Percentiles rank a stretch among this genome's conserved stretches.
Conservation (phyloP, 2,888 invertebrate genomes). For the Panopea generosa region DNA sequence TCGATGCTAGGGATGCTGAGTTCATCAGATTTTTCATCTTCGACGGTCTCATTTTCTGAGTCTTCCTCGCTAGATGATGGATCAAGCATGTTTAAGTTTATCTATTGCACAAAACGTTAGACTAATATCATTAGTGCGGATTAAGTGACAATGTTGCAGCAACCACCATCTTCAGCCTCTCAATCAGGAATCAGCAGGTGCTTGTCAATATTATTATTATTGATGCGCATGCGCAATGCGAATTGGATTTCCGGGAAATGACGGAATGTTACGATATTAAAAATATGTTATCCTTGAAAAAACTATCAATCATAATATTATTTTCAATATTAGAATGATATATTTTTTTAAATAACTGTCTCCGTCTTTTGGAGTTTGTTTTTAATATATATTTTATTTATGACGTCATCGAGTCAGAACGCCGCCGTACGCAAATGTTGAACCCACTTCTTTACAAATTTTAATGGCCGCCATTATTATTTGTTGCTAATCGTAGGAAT, state of each 20-base stretch:
- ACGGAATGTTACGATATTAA: conserved; percentile 11
- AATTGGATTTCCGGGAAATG: conserved; percentile 22
- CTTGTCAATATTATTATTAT: conserved; percentile 59
- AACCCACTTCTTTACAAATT: conserved; percentile 70
- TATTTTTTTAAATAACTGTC: conserved; percentile 6
- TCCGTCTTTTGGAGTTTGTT: too few relatives aligned
- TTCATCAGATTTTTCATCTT: conserved; percentile 86
- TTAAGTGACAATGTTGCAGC: neutral
- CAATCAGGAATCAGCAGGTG: conserved; percentile 44
- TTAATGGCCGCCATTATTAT: conserved; percentile 80
- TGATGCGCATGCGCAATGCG: conserved; percentile 50
- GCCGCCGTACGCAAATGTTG: conserved; percentile 68
- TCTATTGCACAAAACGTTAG: neutral
- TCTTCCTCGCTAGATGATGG: conserved; percentile 98
- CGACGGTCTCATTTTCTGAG: conserved; percentile 92
- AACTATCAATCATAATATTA: too few relatives aligned
- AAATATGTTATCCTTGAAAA: neutral
- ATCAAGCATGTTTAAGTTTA: conserved; percentile 91
- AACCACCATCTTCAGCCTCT: conserved; percentile 5
- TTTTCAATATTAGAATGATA: neutral
- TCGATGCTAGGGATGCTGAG: conserved; percentile 83
- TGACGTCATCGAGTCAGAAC: conserved; percentile 71
- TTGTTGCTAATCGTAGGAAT: conserved; percentile 35
- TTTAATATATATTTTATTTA: conserved; percentile 26
- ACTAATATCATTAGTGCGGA: neutral